Conservation (phyloP, 2,797 vertebrate species). For the Schizopygopsis pylzovi region DNA sequence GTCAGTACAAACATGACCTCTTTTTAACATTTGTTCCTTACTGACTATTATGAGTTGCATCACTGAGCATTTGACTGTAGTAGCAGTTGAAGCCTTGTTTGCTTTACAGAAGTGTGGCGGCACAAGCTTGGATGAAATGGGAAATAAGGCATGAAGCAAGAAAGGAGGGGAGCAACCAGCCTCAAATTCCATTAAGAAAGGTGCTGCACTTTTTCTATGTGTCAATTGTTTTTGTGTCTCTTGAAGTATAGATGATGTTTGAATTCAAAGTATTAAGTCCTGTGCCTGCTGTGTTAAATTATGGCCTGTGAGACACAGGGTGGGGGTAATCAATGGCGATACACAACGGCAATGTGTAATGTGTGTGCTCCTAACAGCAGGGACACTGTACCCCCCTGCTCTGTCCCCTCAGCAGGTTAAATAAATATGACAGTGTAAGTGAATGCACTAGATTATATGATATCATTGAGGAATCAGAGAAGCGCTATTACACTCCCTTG, state of each 20-base stretch:
- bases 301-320: slow-evolving; percentile 89
- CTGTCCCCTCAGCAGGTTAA: slow-evolving; percentile 95
- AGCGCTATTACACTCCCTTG: slow-evolving; percentile 93
- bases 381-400: slow-evolving; percentile 88
- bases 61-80: slow-evolving; percentile 13
- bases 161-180: slow-evolving; percentile 71
- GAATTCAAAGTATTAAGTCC: slow-evolving; percentile 83
- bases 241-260: slow-evolving; percentile 86
- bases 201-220: slow-evolving; percentile 78
- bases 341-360: slow-evolving; percentile 91
- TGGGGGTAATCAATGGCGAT: slow-evolving; percentile 97
- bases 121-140: slow-evolving; percentile 31
- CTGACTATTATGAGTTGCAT: slow-evolving; percentile 20
- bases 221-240: slow-evolving; percentile 83
- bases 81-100: slow-evolving; percentile 23
- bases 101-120: background rate
- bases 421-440: slow-evolving; percentile 96
- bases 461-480: slow-evolving; percentile 92
- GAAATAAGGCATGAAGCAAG: slow-evolving; percentile 48
- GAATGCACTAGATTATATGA: slow-evolving; percentile 91
- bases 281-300: slow-evolving; percentile 98
- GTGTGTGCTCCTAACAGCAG: slow-evolving; percentile 91
- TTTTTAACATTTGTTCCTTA: slow-evolving; percentile 36
- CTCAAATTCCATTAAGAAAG: slow-evolving; percentile 80
- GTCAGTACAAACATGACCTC: slow-evolving; percentile 37